Evolutionary conservation across 2,888 invertebrate genomes (phyloP).

Genomic region (Sthenelais limicola): DNA sequence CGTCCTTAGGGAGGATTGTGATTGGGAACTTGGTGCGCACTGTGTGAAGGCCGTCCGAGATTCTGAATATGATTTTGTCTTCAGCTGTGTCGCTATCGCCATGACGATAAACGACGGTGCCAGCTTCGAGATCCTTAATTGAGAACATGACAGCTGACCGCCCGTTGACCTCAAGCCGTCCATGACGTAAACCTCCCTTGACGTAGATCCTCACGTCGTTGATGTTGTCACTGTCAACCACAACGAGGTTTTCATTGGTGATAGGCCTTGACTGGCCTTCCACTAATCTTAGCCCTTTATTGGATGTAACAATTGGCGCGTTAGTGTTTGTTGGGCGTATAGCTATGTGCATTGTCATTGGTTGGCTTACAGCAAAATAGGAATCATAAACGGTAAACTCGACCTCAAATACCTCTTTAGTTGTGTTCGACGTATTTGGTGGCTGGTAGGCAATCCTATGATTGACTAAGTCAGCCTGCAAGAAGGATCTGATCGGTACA

Average conservation of each 20-base stretch:
- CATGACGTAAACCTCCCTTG: conserved; percentile 67
- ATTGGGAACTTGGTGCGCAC: conserved; percentile 67
- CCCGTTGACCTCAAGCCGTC: conserved; percentile 63
- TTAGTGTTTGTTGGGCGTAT: conserved; percentile 65
- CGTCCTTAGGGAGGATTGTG: conserved; percentile 69
- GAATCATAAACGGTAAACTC: conserved; percentile 68
- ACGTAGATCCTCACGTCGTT: conserved; percentile 63
- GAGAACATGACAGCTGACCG: conserved; percentile 63
- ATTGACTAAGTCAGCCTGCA: conserved; percentile 68
- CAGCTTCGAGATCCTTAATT: conserved; percentile 60
- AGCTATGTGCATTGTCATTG: conserved; percentile 68
- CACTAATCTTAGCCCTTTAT: conserved; percentile 65
- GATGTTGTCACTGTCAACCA: conserved; percentile 70
- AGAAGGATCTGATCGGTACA: conserved; percentile 65
- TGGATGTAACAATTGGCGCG: conserved; percentile 65
- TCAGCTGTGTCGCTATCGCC: conserved; percentile 66
- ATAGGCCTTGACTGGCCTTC: conserved; percentile 70
- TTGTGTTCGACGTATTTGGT: conserved; percentile 61
- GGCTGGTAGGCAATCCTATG: conserved; percentile 70
- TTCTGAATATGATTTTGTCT: conserved; percentile 66
- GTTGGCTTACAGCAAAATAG: conserved; percentile 66
- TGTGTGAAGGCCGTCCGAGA: conserved; percentile 67
- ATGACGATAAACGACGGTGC: conserved; percentile 65
- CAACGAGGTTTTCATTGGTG: conserved; percentile 59
- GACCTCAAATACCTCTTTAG: conserved; percentile 64